These are phyloP conservation scores for Cladopsammia gracilis DNA, from an alignment of 64 coral and sea anemone genomes.

Conservation along the genomic window DNA sequence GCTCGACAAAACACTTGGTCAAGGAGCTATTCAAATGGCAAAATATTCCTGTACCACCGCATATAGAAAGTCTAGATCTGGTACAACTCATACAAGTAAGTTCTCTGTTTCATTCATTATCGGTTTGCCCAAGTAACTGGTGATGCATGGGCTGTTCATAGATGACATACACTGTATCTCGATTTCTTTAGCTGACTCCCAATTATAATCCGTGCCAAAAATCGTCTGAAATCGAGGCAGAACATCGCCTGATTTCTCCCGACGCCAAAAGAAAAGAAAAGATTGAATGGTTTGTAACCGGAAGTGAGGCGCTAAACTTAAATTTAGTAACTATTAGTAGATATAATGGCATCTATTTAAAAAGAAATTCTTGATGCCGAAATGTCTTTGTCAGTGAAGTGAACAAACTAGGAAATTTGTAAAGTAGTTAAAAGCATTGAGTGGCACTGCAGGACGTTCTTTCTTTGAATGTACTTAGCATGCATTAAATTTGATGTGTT, in stretches of 20 bases:
- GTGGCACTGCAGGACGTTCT: neutral
- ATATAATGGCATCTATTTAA: no score
- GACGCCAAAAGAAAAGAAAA: neutral
- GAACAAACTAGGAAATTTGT: neutral
- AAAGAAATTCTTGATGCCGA: no score
- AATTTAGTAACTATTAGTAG: no score
- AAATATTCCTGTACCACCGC: constrained; percentile 54
- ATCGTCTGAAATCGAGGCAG: neutral
- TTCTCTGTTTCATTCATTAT: neutral
- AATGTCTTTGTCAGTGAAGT: neutral
- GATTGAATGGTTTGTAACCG: neutral
- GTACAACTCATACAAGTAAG: constrained; percentile 73
- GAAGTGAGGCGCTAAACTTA: neutral
- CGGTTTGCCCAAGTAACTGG: neutral
- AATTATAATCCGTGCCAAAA: neutral
- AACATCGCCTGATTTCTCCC: neutral
- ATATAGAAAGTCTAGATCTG: constrained; percentile 58
- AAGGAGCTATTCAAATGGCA: constrained; percentile 80
- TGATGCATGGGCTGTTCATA: neutral
- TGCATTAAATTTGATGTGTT: neutral
- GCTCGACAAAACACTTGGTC: constrained; percentile 82
- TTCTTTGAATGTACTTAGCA: neutral
- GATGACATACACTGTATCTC: neutral
- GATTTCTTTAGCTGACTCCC: neutral
- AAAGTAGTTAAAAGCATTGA: neutral